phyloP scores from a whole-genome alignment of 2,888 invertebrate species.

The Coelogynopora nodosa region DNA sequence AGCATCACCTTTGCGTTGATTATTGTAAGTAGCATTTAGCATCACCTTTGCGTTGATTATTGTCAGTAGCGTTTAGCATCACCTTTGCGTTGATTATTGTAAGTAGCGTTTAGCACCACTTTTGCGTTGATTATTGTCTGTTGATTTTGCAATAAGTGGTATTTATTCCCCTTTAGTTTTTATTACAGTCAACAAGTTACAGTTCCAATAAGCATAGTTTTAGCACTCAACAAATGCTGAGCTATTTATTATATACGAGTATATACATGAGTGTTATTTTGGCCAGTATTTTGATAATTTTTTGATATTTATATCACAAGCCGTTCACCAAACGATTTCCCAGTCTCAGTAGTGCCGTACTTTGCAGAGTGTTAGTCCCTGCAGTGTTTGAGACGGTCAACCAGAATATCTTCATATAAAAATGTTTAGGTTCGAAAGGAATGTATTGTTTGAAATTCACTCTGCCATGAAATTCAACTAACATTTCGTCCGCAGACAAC shows the following conservation, averaged over 20 bases:
- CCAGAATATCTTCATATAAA: not conserved
- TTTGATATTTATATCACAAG: not conserved
- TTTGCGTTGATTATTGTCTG: constrained; percentile 80
- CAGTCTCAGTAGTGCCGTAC: not conserved
- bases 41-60: too few species aligned
- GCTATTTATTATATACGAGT: not conserved
- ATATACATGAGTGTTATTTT: not conserved
- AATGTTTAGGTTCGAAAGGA: not conserved
- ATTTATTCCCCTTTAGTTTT: not conserved
- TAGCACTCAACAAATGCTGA: not conserved
- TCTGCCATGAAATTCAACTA: not conserved
- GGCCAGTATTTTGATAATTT: not conserved
- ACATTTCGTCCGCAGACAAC: not conserved
- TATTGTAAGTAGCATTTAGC: too few species aligned
- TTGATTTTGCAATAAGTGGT: constrained; percentile 74
- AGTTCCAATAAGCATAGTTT: not conserved
- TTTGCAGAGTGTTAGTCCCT: not conserved
- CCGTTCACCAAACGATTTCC: not conserved
- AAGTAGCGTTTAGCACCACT: too few species aligned
- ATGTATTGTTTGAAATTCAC: not conserved
- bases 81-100: too few species aligned
- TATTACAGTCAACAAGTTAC: too few species aligned
- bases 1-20: too few species aligned
- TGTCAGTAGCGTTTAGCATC: too few species aligned
- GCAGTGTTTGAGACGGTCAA: not conserved